phyloP scores from a whole-genome alignment of 2,113 vertebrate species.

The Alces alces region DNA sequence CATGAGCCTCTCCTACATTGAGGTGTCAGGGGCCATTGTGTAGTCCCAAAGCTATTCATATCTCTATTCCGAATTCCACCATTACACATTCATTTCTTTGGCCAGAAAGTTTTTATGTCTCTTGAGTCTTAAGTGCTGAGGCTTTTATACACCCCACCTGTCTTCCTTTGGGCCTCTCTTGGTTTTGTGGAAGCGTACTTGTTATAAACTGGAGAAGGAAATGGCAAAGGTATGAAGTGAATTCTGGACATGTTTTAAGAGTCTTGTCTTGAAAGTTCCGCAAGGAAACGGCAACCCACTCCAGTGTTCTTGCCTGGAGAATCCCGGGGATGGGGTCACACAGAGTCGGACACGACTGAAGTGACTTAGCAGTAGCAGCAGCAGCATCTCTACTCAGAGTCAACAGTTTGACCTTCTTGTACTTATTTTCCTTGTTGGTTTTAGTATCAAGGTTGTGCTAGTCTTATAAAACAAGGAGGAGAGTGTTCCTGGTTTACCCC shows the following conservation, averaged over 20 bases:
- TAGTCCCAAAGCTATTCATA: background rate
- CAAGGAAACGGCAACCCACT: too few relatives aligned
- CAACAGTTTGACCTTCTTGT: background rate
- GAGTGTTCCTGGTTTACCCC: background rate
- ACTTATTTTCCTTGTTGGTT: background rate
- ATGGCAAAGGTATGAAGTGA: too few relatives aligned
- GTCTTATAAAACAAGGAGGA: background rate
- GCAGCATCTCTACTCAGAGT: background rate
- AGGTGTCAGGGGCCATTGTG: background rate
- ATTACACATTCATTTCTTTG: background rate
- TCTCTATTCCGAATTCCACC: background rate
- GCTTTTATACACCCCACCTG: background rate
- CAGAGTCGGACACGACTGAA: too few relatives aligned
- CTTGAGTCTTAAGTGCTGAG: background rate
- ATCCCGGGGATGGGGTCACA: too few relatives aligned
- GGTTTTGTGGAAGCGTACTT: background rate
- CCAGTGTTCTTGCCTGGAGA: too few relatives aligned
- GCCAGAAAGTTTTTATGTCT: background rate
- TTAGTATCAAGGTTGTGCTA: background rate
- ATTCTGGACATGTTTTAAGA: too few relatives aligned
- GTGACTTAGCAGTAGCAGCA: too few relatives aligned
- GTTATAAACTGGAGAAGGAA: too few relatives aligned
- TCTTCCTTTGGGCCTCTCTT: background rate
- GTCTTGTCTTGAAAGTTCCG: too few relatives aligned
- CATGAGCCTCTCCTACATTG: fast-evolving